Conservation (phyloP, 2,113 vertebrate species). For the Calypte anna region DNA sequence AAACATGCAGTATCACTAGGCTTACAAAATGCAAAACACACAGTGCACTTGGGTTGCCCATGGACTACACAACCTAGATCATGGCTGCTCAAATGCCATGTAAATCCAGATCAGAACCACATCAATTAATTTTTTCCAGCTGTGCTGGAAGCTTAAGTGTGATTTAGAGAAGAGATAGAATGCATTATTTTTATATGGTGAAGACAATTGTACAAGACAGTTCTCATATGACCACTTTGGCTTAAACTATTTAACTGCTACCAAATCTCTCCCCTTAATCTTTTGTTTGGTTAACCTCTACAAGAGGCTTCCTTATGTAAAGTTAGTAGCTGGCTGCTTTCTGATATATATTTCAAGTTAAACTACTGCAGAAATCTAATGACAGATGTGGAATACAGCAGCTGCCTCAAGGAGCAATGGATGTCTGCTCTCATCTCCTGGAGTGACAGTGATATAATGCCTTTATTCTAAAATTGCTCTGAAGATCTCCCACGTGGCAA, state of each 20-base stretch:
- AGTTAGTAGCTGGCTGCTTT: not conserved
- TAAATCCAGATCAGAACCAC: not conserved
- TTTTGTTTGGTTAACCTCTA: not conserved
- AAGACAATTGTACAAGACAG: not conserved
- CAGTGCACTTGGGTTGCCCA: not conserved
- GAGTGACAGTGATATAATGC: not conserved
- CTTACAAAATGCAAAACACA: not conserved
- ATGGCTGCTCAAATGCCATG: not conserved
- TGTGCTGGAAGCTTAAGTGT: not conserved
- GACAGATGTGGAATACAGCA: not conserved
- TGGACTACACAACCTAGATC: not conserved
- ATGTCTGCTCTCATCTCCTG: not conserved
- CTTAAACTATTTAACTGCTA: not conserved
- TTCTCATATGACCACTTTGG: not conserved
- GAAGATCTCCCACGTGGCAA: constrained; percentile 20
- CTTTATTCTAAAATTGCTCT: not conserved
- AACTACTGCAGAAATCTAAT: not conserved
- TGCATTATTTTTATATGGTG: not conserved
- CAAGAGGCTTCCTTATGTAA: not conserved
- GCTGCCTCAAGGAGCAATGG: not conserved
- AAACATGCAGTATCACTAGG: not conserved
- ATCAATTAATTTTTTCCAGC: not conserved
- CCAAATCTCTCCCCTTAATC: not conserved
- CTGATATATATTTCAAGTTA: not conserved
- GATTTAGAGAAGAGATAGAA: not conserved